Percentiles rank a stretch among this genome's conserved stretches.
Evolutionary conservation across 2,113 vertebrate genomes (phyloP).

Genomic region (Pituophis catenifer): DNA sequence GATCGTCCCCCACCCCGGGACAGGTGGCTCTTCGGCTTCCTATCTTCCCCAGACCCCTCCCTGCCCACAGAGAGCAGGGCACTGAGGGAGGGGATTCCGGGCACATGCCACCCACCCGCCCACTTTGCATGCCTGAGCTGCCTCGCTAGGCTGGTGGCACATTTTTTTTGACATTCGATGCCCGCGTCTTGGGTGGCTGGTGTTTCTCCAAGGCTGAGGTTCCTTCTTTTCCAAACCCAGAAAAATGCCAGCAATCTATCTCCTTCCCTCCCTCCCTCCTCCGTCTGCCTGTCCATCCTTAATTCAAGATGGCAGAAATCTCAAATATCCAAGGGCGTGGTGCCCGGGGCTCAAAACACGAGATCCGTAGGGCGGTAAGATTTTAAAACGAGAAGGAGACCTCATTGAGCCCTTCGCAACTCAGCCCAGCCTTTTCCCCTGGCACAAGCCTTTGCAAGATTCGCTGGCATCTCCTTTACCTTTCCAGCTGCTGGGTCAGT

Average conservation of each 20-base stretch:
- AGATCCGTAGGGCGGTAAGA: not conserved
- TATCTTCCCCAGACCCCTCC: not conserved
- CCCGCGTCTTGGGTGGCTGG: not conserved
- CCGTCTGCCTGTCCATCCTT: not conserved
- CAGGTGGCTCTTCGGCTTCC: not conserved
- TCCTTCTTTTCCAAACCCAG: not conserved
- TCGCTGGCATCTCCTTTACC: no score
- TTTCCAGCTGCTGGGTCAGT: not conserved
- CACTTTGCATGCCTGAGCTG: not conserved
- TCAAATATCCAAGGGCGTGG: not conserved
- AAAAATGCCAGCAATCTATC: not conserved
- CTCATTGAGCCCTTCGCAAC: not conserved
- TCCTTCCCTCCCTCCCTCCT: not conserved
- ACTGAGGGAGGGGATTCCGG: not conserved
- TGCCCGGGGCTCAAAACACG: not conserved
- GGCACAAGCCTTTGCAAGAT: not conserved
- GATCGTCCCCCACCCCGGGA: rapidly evolving
- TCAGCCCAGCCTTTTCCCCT: not conserved
- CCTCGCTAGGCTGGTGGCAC: not conserved
- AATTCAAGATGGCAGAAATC: not conserved
- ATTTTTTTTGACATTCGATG: not conserved
- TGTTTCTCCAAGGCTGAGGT: not conserved
- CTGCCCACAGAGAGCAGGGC: not conserved
- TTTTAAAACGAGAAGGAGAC: not conserved
- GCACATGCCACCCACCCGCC: not conserved